Conservation (phyloP, 1,140 invertebrate genomes). For the Bombus ignitus region DNA sequence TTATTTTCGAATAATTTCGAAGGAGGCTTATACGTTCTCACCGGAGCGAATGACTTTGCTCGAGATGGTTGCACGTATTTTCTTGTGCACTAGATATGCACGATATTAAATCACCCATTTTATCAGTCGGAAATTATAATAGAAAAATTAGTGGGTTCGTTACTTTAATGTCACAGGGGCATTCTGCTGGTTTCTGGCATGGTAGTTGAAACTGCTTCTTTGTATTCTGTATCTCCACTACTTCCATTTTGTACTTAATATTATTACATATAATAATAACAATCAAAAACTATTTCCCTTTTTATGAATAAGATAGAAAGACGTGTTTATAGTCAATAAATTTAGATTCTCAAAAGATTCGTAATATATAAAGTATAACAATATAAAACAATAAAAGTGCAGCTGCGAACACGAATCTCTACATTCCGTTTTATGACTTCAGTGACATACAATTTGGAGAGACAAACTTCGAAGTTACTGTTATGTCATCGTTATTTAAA, state of each 20-base stretch:
- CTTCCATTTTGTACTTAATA: conserved; percentile 55
- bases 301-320: not conserved
- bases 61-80: conserved; percentile 85
- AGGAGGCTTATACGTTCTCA: conserved; percentile 81
- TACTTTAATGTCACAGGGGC: conserved; percentile 64
- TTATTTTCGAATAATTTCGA: conserved; percentile 81
- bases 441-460: conserved; percentile 19
- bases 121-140: not conserved
- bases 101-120: not conserved
- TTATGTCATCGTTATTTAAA: conserved; percentile 2
- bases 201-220: conserved; percentile 25
- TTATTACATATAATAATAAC: not conserved
- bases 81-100: conserved; percentile 60
- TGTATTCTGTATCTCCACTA: conserved; percentile 54
- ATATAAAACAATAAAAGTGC: conserved; percentile 44
- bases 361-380: conserved; percentile 30
- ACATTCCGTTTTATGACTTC: conserved; percentile 28
- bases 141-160: conserved; percentile 31
- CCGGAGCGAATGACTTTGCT: conserved; percentile 82
- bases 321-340: not conserved
- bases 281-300: not conserved
- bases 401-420: not conserved
- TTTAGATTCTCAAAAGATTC: not conserved
- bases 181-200: conserved; percentile 7
- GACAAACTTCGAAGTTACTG: conserved; percentile 7